A percentile compares a stretch with the other conserved stretches of the same genome.
phyloP scores from a whole-genome alignment of 2,113 vertebrate genomes.

The Rhipidura dahli region DNA sequence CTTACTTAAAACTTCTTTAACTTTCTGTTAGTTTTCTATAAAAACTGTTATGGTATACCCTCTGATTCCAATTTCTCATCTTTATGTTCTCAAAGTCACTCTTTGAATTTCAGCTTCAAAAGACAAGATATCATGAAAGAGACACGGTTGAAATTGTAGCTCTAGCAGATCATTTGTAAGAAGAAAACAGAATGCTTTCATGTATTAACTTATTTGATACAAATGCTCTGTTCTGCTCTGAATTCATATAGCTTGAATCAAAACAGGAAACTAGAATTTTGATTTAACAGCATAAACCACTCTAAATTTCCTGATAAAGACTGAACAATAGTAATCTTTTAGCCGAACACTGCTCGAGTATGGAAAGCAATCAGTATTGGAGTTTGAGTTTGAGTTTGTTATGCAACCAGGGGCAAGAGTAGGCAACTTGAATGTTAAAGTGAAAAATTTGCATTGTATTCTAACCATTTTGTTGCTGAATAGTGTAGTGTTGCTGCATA shows the following conservation, averaged over 20 bases:
- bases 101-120: slow-evolving; percentile 41
- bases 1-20: not conserved
- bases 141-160: slow-evolving; percentile 7
- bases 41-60: not conserved
- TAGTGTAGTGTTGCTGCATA: not conserved
- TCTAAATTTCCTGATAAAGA: not conserved
- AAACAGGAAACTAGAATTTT: slow-evolving; percentile 8
- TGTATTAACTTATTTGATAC: slow-evolving; percentile 7
- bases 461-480: not conserved
- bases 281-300: not conserved
- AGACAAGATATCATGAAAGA: not conserved
- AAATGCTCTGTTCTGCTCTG: not conserved
- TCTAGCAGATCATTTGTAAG: not conserved
- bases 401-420: not conserved
- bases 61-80: not conserved
- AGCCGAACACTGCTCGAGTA: not conserved
- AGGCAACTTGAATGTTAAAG: slow-evolving; percentile 12
- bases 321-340: not conserved
- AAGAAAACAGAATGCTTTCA: slow-evolving; percentile 28
- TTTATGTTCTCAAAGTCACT: not conserved
- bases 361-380: slow-evolving; percentile 9
- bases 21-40: not conserved
- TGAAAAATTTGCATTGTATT: not conserved
- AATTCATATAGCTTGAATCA: not conserved
- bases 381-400: slow-evolving; percentile 12